Percentiles rank a stretch among this genome's conserved stretches.
These are phyloP conservation scores for Aphrocallistes beatrix DNA, from an alignment of 37 sponge, comb jelly and placozoan genomes.

Conservation along the genomic window DNA sequence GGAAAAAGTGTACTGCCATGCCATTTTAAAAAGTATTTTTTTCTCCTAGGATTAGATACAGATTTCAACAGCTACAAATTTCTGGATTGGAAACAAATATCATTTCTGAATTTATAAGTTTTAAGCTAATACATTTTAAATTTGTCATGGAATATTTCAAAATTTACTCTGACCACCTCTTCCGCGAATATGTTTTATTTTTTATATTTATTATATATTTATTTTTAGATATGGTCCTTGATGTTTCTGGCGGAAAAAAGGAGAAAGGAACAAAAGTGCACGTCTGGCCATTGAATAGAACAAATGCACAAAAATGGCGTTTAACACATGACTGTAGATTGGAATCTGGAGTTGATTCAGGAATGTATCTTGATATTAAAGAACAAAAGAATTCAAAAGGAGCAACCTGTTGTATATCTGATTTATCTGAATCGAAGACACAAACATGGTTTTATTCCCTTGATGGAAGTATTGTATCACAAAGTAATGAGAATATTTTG, in stretches of 20 bases:
- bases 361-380: neutral
- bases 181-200: no score
- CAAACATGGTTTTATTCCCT: neutral
- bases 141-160: no score
- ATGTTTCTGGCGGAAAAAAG: constrained; percentile 10
- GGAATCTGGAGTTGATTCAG: neutral
- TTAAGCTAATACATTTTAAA: no score
- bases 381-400: neutral
- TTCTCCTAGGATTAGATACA: no score
- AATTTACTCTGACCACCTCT: no score
- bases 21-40: no score
- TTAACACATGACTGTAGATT: neutral
- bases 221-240: neutral
- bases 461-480: neutral
- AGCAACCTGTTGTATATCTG: neutral
- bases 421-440: neutral
- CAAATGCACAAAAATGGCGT: neutral
- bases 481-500: neutral
- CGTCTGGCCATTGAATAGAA: neutral
- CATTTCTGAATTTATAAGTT: no score
- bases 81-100: no score
- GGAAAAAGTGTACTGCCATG: no score
- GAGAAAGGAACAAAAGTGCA: neutral
- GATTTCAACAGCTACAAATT: no score
- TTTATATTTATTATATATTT: neutral